Evolutionary conservation across 2,888 invertebrate genomes (phyloP).

Genomic region (Anodontia alba): DNA sequence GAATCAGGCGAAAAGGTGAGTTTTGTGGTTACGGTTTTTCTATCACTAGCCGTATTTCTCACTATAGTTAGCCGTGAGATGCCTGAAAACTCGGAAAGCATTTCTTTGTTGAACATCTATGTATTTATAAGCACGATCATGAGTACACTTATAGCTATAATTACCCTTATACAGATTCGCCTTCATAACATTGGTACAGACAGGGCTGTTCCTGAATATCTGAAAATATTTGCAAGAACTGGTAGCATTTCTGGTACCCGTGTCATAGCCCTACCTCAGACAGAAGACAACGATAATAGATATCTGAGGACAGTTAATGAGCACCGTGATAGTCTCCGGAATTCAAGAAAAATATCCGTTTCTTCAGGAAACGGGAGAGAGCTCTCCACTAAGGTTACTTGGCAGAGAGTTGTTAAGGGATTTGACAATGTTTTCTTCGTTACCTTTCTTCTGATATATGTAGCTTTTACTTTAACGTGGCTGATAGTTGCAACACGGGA

Average conservation of each 20-base stretch:
- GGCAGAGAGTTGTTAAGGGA: not conserved
- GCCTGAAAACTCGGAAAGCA: constrained; percentile 52
- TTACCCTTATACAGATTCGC: constrained; percentile 47
- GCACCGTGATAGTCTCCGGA: not conserved
- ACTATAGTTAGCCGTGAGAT: constrained; percentile 55
- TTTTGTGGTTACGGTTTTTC: constrained; percentile 59
- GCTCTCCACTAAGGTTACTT: not conserved
- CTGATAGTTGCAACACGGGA: not conserved
- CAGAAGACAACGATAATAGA: not conserved
- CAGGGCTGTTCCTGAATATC: constrained; percentile 11
- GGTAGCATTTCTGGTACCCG: not conserved
- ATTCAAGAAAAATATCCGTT: no score
- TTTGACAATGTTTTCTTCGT: not conserved
- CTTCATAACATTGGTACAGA: constrained; percentile 34
- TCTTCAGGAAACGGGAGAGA: not conserved
- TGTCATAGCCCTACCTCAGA: no score
- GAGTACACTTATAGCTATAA: constrained; percentile 47
- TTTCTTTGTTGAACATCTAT: constrained; percentile 48
- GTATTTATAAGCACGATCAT: constrained; percentile 48
- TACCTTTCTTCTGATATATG: not conserved
- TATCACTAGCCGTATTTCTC: constrained; percentile 57
- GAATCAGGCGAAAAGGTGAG: constrained; percentile 57
- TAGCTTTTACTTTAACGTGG: not conserved
- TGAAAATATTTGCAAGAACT: not conserved
- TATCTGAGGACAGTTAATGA: not conserved